A percentile compares a stretch with the other conserved stretches of the same genome.
Conservation (phyloP, 2,113 vertebrate genomes). For the Lepisosteus oculatus region DNA sequence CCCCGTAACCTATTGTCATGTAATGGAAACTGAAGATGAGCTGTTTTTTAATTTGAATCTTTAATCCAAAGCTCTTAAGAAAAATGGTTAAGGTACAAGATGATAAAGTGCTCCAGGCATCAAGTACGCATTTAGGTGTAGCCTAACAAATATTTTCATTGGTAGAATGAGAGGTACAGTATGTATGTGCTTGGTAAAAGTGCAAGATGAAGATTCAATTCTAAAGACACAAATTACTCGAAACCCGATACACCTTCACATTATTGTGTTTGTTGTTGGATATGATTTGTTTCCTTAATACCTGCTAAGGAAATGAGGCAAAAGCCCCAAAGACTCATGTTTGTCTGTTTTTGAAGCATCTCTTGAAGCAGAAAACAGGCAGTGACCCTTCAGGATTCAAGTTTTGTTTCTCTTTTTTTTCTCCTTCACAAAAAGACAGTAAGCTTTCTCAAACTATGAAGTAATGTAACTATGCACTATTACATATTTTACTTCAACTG, state of each 20-base stretch:
- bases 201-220: too few relatives aligned
- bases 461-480: neutral
- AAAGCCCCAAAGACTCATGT: neutral
- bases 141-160: too few relatives aligned
- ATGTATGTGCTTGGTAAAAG: too few relatives aligned
- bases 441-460: too few relatives aligned
- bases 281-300: too few relatives aligned
- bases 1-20: conserved; percentile 71
- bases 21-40: conserved; percentile 61
- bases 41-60: conserved; percentile 57
- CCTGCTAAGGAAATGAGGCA: too few relatives aligned
- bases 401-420: too few relatives aligned
- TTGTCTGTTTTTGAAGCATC: neutral
- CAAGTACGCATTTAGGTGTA: neutral
- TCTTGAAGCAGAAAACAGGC: neutral
- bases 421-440: neutral
- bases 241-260: too few relatives aligned
- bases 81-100: conserved; percentile 30
- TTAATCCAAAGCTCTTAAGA: conserved; percentile 53
- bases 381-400: neutral
- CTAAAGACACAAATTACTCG: too few relatives aligned
- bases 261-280: too few relatives aligned
- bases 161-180: too few relatives aligned
- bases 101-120: conserved; percentile 9
- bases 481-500: neutral